Conservation (phyloP, 2,797 vertebrate genomes). For the Argentina silus region DNA sequence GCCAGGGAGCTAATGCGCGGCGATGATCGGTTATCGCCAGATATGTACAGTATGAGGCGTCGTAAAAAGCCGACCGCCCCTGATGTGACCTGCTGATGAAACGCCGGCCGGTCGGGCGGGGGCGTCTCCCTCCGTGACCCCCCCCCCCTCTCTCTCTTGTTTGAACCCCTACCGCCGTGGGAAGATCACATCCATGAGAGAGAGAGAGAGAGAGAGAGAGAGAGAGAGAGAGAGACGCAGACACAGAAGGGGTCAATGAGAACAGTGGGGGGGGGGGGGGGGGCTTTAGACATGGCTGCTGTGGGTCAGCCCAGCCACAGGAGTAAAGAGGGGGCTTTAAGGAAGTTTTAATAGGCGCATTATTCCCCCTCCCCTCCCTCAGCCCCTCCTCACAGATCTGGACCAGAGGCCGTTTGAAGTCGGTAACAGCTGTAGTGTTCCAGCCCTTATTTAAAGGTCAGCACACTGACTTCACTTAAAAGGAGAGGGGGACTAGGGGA, state of each 20-base stretch:
- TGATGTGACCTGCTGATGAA: slow-evolving; percentile 50
- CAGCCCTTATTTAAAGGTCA: slow-evolving; percentile 85
- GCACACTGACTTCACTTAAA: slow-evolving; percentile 80
- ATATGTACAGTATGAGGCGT: slow-evolving; percentile 27
- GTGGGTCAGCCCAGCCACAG: slow-evolving; percentile 68
- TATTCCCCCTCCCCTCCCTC: slow-evolving; percentile 68
- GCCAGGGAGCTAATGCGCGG: slow-evolving; percentile 31
- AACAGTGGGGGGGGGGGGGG: slow-evolving; percentile 36
- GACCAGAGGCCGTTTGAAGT: slow-evolving; percentile 79
- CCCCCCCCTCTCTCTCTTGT: slow-evolving; percentile 30
- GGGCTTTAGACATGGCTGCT: not conserved
- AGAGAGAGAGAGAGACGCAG: not conserved
- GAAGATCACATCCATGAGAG: slow-evolving; percentile 62
- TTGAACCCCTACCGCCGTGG: slow-evolving; percentile 37
- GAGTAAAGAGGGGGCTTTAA: slow-evolving; percentile 72
- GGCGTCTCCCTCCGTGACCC: slow-evolving; percentile 45
- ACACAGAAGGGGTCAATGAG: slow-evolving; percentile 40
- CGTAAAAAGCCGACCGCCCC: slow-evolving; percentile 48
- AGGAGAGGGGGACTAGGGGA: slow-evolving; percentile 67
- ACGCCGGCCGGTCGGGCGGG: slow-evolving; percentile 38
- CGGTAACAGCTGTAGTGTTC: slow-evolving; percentile 81
- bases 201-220: slow-evolving; percentile 13
- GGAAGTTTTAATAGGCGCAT: slow-evolving; percentile 82
- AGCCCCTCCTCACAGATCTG: slow-evolving; percentile 56
- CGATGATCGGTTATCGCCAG: slow-evolving; percentile 33